Percentiles rank a stretch among this genome's conserved stretches.
phyloP scores from a whole-genome alignment of 2,797 vertebrate species.

The Setipinna tenuifilis region DNA sequence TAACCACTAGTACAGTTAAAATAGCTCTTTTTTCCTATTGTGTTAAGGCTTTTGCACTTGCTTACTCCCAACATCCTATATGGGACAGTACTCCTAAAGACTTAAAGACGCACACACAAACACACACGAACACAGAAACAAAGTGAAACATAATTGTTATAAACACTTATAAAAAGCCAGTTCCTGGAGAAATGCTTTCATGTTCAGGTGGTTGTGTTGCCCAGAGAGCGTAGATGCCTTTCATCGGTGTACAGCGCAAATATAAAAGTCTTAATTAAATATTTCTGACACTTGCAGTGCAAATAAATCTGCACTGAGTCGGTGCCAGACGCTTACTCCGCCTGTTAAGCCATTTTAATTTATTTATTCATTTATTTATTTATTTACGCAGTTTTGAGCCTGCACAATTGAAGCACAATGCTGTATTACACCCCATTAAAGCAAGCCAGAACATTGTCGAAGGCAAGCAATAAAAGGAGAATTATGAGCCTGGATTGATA shows the following conservation, averaged over 20 bases:
- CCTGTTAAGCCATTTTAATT: constrained; percentile 14
- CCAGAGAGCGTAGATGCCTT: background rate
- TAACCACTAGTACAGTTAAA: background rate
- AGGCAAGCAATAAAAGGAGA: background rate
- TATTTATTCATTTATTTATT: constrained; percentile 10
- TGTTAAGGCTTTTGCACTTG: background rate
- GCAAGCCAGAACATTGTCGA: constrained; percentile 11
- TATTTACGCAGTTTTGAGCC: background rate
- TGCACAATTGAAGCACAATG: background rate
- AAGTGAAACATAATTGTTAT: background rate
- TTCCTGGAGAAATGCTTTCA: background rate
- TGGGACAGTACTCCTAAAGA: background rate
- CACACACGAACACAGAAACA: background rate
- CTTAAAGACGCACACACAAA: background rate
- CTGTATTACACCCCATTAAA: constrained; percentile 9
- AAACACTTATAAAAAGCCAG: background rate
- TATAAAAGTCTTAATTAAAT: constrained; percentile 15
- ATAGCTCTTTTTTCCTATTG: background rate
- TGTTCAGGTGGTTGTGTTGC: background rate
- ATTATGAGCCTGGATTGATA: constrained; percentile 5
- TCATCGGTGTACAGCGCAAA: background rate
- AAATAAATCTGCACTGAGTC: constrained; percentile 18
- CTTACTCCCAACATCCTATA: background rate
- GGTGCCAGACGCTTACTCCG: background rate
- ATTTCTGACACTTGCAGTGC: constrained; percentile 3